Evolutionary conservation across 2,113 vertebrate species (phyloP), one percentile per base, ranked within the genome.

Genomic region (Grallaria varia): DNA sequence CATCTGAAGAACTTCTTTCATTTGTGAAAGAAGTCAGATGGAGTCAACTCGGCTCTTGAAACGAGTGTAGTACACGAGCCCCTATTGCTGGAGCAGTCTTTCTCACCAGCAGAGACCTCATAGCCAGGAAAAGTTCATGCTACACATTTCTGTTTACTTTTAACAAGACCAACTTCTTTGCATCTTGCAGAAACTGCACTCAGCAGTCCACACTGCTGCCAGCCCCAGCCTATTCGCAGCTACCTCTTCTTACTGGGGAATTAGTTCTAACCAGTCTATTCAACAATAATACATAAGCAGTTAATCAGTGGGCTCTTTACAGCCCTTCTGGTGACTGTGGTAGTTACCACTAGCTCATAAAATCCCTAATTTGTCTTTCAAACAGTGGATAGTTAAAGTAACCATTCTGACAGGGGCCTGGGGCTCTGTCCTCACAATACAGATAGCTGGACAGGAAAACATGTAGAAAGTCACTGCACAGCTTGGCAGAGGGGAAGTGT

Each of bases 301-400:
- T 92, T 85, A 93, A 95, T 96, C 96, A 95, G 90, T 91, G 27
- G 10, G 45, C 71, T 85, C 81, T 96, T 97, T 88, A 95, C 24
- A 82, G 55, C 77, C 78, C 63, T 96, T 92, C 31, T 89, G 71
- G 19, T 13, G 72, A 81, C 90, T 71, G 45, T 90, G 84, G 89
- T 18, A 97, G 92, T 81, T 95, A 96, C 74, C 64, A 89, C 55
- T 76, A 90, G 76, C 37, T 96, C 63, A 90, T 93, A 94, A 95
- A 97, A 95, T 71, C 72, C 69, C 42, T 94, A 92, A 81, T 96
- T 91, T 96, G 77, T 93, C 93, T 95, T 93, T 75, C 58, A 68
- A 88, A 69, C 44, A 45, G 47, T 71, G 80, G 55, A 85, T 30
- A 56, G 82, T 74, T 93, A 63, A 96, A 87, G 50, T 16, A 73